Evolutionary conservation across 2,888 invertebrate genomes (phyloP), one percentile per base, ranked within the genome.

Genomic region (Hypena proboscidalis): DNA sequence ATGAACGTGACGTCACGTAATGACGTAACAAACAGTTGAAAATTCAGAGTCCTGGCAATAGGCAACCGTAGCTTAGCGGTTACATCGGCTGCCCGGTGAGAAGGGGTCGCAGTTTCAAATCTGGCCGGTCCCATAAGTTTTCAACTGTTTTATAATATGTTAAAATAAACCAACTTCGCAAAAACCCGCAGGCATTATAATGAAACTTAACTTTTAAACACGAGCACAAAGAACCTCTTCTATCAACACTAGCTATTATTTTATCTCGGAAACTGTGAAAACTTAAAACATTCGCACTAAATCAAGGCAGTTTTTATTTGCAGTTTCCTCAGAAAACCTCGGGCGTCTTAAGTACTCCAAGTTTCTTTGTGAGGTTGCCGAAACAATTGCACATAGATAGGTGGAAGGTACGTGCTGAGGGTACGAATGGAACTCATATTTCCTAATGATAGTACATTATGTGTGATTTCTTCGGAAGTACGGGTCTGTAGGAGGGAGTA

Each of bases 271-370:
- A 44, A 22, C 35, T 26, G 39, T 31, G 50, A 35, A 48, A 63
- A 58, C 50, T 63, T 58, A 33, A 57, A 58, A 55, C 39, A 61
- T 61, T 58, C 49, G 32, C 26, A 26, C 27, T 20, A 44, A 53
- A 55, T 58, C 44, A 44, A 42, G 22, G 46, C 38, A 44, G 47
- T 62, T 55, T 48, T 50, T 64, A 65, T 65, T 65, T 62, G 58
- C 44, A 2, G 44, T 37, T 37, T 43, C 32, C 37, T 33, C 21
- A 26, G 10, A 22, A 33, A 43, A 40, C 26, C 40, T 41, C 22
- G 29, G 33, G 20, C 36, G 40, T 34, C 34, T 53, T 41, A 49
- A 58, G 39, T 27, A 32, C 23, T 22, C 32, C 35, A 32, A 41
- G 27, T 58, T 60, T 29, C 42, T 46, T 42, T 32, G 45, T 36